Evolutionary conservation across 2,797 vertebrate species (phyloP).

Genomic region (Typhlichthys eigenmanni): DNA sequence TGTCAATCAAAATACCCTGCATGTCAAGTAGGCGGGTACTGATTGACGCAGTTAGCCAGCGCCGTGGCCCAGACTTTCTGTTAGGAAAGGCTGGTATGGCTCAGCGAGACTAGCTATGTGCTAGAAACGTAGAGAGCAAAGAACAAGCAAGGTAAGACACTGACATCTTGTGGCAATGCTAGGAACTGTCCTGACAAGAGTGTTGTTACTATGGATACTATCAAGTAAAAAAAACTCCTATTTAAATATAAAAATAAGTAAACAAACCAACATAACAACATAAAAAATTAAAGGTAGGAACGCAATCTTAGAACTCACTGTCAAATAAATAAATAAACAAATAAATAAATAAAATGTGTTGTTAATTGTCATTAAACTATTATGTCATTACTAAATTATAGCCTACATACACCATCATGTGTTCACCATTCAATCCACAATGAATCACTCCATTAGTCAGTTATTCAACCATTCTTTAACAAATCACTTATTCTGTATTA

Average conservation of each 20-base stretch:
- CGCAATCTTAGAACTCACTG: too few relatives aligned
- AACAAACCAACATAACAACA: too few relatives aligned
- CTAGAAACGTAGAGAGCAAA: too few relatives aligned
- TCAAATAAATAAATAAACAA: too few relatives aligned
- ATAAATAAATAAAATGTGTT: too few relatives aligned
- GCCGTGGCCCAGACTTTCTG: too few relatives aligned
- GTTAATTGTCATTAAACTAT: too few relatives aligned
- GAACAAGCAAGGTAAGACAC: background rate
- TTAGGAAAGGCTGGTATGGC: background rate
- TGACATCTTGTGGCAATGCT: conserved; percentile 36
- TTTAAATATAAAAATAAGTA: conserved; percentile 15
- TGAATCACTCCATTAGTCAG: background rate
- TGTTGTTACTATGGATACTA: conserved; percentile 61
- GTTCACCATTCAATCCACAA: background rate
- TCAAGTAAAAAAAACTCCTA: conserved; percentile 27
- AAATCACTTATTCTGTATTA: background rate
- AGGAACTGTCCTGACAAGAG: conserved; percentile 13
- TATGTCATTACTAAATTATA: background rate
- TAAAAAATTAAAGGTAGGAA: too few relatives aligned
- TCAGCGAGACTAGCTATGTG: too few relatives aligned
- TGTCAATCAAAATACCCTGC: too few relatives aligned
- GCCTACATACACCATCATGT: background rate
- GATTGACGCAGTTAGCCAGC: too few relatives aligned
- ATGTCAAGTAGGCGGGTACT: too few relatives aligned
- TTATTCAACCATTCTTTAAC: background rate